phyloP scores from a whole-genome alignment of 2,888 invertebrate species.

The Imbricaverruca yamaguchii region DNA sequence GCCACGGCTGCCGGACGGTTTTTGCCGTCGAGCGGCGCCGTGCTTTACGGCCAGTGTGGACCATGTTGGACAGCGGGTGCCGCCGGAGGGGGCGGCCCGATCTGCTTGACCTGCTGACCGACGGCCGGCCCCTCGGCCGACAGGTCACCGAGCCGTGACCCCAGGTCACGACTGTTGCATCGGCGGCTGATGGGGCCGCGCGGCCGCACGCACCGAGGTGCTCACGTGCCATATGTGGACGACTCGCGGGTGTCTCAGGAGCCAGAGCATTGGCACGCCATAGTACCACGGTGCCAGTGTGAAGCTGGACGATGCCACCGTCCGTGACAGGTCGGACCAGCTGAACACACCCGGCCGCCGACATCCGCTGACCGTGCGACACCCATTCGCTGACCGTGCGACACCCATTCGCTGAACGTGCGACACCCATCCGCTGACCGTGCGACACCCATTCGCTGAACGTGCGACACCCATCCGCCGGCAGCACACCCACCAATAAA shows the following conservation, averaged over 20 bases:
- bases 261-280: background rate
- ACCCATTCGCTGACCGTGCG: too few relatives aligned
- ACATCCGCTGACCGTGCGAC: too few relatives aligned
- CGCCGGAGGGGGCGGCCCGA: background rate
- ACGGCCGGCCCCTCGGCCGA: background rate
- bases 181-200: background rate
- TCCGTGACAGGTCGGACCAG: background rate
- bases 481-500: too few relatives aligned
- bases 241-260: background rate
- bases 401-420: too few relatives aligned
- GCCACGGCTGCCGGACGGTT: background rate
- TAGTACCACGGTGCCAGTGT: too few relatives aligned
- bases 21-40: constrained; percentile 5
- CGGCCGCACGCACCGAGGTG: background rate
- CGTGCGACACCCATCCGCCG: too few relatives aligned
- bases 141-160: background rate
- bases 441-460: too few relatives aligned
- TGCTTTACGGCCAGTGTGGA: background rate
- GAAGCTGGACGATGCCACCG: background rate
- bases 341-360: too few relatives aligned
- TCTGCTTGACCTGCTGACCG: background rate
- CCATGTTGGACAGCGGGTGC: background rate
- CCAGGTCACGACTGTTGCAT: too few relatives aligned
- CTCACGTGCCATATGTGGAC: background rate
- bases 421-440: too few relatives aligned